Percentiles rank a stretch among this genome's conserved stretches.
phyloP scores from a whole-genome alignment of 1,140 invertebrate genomes.

The Zaprionus camerounensis region DNA sequence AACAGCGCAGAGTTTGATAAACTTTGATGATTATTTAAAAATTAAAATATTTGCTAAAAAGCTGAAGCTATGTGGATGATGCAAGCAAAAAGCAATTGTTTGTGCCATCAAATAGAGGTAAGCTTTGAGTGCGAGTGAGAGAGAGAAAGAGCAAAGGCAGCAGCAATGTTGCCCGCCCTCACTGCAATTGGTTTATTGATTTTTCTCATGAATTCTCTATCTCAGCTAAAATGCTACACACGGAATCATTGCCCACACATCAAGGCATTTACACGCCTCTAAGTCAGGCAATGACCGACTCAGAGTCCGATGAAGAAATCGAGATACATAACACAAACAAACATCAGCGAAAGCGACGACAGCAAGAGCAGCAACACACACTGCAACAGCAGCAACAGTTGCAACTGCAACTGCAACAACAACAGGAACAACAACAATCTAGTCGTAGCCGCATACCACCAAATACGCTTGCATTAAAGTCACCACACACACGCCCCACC shows the following conservation, averaged over 20 bases:
- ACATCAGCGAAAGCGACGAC: slow-evolving; percentile 58
- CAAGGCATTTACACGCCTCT: slow-evolving; percentile 89
- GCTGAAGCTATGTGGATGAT: slow-evolving; percentile 71
- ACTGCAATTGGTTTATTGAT: slow-evolving; percentile 55
- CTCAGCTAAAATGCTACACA: slow-evolving; percentile 82
- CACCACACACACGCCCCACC: slow-evolving; percentile 59
- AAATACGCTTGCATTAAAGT: slow-evolving; percentile 62
- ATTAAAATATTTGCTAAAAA: slow-evolving; percentile 40
- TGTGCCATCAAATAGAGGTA: slow-evolving; percentile 59
- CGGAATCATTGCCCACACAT: slow-evolving; percentile 73
- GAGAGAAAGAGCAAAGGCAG: neutral
- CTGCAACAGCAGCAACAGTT: slow-evolving; percentile 32
- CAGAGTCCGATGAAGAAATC: slow-evolving; percentile 90
- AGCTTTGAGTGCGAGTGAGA: neutral
- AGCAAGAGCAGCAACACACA: slow-evolving; percentile 20
- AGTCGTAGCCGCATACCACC: slow-evolving; percentile 73
- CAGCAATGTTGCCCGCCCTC: neutral
- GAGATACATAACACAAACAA: slow-evolving; percentile 85
- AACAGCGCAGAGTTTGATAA: neutral
- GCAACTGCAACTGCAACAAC: slow-evolving; percentile 21
- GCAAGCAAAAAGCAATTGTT: slow-evolving; percentile 52
- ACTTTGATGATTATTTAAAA: slow-evolving; percentile 58
- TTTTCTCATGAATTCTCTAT: slow-evolving; percentile 36
- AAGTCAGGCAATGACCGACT: slow-evolving; percentile 89
- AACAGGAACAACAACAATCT: slow-evolving; percentile 67